Base-by-base conservation (phyloP, 2,797 vertebrate genomes). In the Melanogrammus aeglefinus region DNA sequence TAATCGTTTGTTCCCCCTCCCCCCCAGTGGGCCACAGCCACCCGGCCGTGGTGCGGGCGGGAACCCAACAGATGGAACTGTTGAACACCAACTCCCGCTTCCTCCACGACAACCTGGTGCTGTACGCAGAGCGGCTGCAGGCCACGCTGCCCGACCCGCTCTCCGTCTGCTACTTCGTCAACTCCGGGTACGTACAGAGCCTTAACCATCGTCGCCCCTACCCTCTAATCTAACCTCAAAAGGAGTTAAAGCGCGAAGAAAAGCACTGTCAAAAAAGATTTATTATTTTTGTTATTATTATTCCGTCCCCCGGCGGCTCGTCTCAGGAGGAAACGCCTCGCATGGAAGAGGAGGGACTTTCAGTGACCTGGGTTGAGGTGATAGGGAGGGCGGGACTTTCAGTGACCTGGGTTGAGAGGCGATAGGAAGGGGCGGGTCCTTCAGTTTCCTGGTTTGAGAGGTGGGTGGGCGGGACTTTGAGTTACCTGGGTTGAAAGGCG, bases 61-160 rank as follows among this genome's bases (percentile, higher is more conserved):
- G 96, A 72, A 87, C 93, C 14, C 92, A 91, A 78, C 98, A 99
- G 93, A 99, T 99, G 98, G 95, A 95, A 77, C 79, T 94, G 27
- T 95, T 99, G 74, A 99, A 99, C 82, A 99, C 98, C 75, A 99
- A 99, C 89, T 96, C 96, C 0, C 95, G 98, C 14, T 99, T 99
- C 91, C 89, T 99, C 38, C 97, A 99, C 0, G 98, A 99, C 93
- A 98, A 96, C 91, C 94, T 99, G 0, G 96, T 98, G 0, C 91
- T 96, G 74, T 99, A 97, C 0, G 98, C 98, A 0, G 94, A 96
- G 82, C 94, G 93, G 29, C 95, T 99, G 21, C 95, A 96, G 24
- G 95, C 95, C 41, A 99, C 96, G 0, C 92, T 99, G 73, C 98
- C 97, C 0, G 93, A 95, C 81, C 92, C 91, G 78, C 96, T 99